phyloP scores from a whole-genome alignment of 2,113 vertebrate species.

The Symphodus melops region DNA sequence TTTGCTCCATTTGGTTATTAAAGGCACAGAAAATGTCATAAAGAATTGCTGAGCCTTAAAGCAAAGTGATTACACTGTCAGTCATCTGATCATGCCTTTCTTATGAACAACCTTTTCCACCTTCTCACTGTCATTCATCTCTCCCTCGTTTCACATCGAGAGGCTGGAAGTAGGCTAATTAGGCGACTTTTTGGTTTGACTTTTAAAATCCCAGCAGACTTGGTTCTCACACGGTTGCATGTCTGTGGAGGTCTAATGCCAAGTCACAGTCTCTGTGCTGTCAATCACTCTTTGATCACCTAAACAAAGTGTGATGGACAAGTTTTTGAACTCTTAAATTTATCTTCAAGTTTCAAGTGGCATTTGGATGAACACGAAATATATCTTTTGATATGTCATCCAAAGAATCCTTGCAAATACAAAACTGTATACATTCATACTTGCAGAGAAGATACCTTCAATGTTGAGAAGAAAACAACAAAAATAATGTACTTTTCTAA shows the following conservation, averaged over 20 bases:
- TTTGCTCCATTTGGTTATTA: slow-evolving; percentile 1
- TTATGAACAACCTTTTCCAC: neutral
- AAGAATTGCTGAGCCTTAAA: slow-evolving; percentile 1
- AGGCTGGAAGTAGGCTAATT: slow-evolving; percentile 48
- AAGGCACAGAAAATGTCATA: neutral
- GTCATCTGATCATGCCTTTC: slow-evolving; percentile 1
- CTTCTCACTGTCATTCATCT: neutral
- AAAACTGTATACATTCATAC: too few species aligned
- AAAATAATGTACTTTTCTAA: too few species aligned
- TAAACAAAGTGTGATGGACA: neutral
- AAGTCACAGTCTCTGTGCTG: neutral
- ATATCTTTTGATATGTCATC: neutral
- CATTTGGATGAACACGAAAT: neutral
- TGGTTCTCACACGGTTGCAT: neutral
- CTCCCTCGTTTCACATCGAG: neutral
- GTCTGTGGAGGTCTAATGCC: slow-evolving; percentile 1
- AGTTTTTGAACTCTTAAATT: too few species aligned
- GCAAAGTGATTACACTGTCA: slow-evolving; percentile 3
- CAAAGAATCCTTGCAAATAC: too few species aligned
- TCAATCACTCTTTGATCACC: neutral
- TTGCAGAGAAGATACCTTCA: neutral
- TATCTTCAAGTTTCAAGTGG: too few species aligned
- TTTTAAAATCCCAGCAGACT: slow-evolving; percentile 13
- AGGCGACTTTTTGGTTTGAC: slow-evolving; percentile 21
- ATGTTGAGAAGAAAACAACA: neutral